Evolutionary conservation across 2,113 vertebrate genomes (phyloP).

Genomic region (Ibidorhyncha struthersii): DNA sequence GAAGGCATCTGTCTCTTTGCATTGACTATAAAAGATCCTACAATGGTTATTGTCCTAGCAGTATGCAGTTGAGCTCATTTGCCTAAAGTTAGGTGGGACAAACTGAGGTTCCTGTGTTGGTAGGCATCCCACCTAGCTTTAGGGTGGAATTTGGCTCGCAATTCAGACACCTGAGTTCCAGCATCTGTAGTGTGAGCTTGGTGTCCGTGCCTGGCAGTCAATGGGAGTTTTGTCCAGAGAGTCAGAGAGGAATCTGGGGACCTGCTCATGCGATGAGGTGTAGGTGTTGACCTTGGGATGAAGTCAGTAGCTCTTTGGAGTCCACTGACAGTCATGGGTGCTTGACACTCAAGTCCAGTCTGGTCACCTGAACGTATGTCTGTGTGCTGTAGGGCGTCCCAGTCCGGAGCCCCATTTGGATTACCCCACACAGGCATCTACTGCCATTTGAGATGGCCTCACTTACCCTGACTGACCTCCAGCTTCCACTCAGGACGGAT

Average conservation of each 20-base stretch:
- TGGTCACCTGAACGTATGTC: not conserved
- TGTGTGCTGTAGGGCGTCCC: not conserved
- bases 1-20: not conserved
- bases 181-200: not conserved
- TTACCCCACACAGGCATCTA: rapidly evolving
- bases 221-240: rapidly evolving
- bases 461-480: not conserved
- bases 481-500: not conserved
- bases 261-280: not conserved
- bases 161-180: not conserved
- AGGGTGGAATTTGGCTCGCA: not conserved
- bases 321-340: not conserved
- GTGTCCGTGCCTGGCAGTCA: not conserved
- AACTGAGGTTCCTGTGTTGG: not conserved
- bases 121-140: not conserved
- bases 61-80: not conserved
- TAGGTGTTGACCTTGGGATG: not conserved
- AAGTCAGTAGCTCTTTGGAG: not conserved
- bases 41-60: not conserved
- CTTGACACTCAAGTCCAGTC: not conserved
- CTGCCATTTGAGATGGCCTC: not conserved
- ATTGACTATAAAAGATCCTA: not conserved
- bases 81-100: rapidly evolving
- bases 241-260: not conserved
- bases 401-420: not conserved